These are phyloP conservation scores for Siderastrea radians DNA, from an alignment of 92 coral and sea anemone genomes.

Conservation along the genomic window DNA sequence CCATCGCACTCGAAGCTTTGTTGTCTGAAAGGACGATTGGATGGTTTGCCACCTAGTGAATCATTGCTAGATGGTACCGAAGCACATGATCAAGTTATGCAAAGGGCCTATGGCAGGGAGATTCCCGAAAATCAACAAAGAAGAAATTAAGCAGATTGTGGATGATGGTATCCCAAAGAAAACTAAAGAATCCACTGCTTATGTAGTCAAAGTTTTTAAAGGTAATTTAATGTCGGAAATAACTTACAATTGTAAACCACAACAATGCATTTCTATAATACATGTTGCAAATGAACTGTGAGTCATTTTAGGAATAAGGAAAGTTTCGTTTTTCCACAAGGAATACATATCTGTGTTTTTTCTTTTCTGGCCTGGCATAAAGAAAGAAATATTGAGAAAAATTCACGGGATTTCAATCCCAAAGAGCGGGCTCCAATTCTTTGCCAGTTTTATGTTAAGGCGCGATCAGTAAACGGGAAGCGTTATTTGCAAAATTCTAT, in stretches of 20 bases:
- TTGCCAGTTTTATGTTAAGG: conserved; percentile 47
- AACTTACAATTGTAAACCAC: too few species aligned
- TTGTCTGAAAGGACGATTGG: not conserved
- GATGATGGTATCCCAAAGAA: conserved; percentile 4
- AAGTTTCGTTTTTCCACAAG: too few species aligned
- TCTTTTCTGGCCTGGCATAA: not conserved
- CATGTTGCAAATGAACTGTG: too few species aligned
- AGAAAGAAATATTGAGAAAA: not conserved
- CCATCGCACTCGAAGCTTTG: not conserved
- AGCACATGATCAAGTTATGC: not conserved
- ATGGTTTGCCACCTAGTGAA: not conserved
- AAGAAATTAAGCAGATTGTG: conserved; percentile 5
- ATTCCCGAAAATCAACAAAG: conserved; percentile 4
- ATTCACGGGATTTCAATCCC: not conserved
- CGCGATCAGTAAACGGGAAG: conserved; percentile 35
- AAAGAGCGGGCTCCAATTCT: conserved; percentile 23
- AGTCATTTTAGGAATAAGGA: too few species aligned
- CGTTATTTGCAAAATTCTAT: conserved; percentile 33
- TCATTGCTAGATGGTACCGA: not conserved
- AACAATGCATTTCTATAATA: too few species aligned
- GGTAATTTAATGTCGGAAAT: not conserved
- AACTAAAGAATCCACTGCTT: conserved; percentile 14
- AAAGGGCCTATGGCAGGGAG: conserved; percentile 22
- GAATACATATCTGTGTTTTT: not conserved
- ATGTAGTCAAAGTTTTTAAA: conserved; percentile 3